phyloP scores from a whole-genome alignment of 2,797 vertebrate species.

The Triplophysa yarkandensis region DNA sequence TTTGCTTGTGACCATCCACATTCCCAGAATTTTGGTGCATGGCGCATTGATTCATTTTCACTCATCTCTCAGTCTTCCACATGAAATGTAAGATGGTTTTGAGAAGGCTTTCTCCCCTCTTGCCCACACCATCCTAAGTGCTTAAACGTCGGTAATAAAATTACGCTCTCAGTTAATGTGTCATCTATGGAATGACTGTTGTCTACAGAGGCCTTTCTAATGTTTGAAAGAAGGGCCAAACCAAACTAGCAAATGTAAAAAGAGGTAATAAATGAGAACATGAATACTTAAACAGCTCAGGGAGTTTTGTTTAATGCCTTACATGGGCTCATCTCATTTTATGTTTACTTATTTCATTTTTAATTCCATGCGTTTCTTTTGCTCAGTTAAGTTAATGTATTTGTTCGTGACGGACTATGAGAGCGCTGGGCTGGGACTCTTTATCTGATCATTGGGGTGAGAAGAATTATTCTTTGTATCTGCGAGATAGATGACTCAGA shows the following conservation, averaged over 20 bases:
- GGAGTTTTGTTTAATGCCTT: conserved; percentile 4
- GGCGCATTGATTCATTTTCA: neutral
- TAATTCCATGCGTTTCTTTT: neutral
- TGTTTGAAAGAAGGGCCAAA: neutral
- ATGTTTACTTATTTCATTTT: no score
- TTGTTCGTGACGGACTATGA: conserved; percentile 32
- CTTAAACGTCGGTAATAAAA: conserved; percentile 51
- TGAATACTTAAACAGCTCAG: conserved; percentile 4
- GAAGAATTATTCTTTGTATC: conserved; percentile 38
- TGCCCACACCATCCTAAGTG: neutral
- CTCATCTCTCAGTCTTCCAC: neutral
- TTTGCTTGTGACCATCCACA: neutral
- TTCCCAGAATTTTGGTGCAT: neutral
- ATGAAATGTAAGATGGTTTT: conserved; percentile 3
- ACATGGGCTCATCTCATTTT: neutral
- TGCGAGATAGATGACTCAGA: conserved; percentile 26
- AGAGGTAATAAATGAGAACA: conserved; percentile 22
- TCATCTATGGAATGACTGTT: conserved; percentile 47
- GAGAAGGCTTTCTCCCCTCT: neutral
- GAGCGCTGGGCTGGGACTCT: conserved; percentile 16
- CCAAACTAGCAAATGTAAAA: conserved; percentile 26
- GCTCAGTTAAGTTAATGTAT: neutral
- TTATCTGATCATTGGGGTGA: conserved; percentile 23
- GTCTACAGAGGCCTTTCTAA: neutral
- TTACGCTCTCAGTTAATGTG: conserved; percentile 65